A percentile compares a stretch with the other conserved stretches of the same genome.
These are phyloP conservation scores for Aythya baeri DNA, from an alignment of 2,113 vertebrate genomes.

Conservation along the genomic window DNA sequence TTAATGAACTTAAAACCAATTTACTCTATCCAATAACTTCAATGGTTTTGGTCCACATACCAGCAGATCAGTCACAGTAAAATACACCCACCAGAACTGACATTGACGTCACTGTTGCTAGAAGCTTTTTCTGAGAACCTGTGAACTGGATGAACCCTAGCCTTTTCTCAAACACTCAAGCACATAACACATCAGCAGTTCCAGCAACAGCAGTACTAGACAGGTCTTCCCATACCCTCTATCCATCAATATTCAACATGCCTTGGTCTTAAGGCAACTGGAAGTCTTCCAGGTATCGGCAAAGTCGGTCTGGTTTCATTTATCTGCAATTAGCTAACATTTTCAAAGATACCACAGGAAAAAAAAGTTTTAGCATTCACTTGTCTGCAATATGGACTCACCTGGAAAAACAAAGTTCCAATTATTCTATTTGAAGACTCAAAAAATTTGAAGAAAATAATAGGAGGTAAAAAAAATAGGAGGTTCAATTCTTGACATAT, in stretches of 20 bases:
- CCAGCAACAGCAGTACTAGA: not conserved
- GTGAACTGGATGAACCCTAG: not conserved
- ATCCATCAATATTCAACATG: not conserved
- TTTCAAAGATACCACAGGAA: not conserved
- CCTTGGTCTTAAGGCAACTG: not conserved
- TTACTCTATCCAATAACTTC: not conserved
- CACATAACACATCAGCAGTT: not conserved
- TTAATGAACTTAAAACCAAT: not conserved
- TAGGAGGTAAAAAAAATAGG: not conserved
- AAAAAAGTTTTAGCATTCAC: not conserved
- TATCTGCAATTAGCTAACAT: not conserved
- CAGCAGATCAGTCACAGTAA: not conserved
- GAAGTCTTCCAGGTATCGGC: not conserved
- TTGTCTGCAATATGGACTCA: not conserved
- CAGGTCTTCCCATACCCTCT: not conserved
- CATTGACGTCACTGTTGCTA: not conserved
- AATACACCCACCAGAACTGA: not conserved
- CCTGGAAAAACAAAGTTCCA: not conserved
- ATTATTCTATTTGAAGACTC: slow-evolving; percentile 35
- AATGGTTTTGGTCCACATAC: slow-evolving; percentile 8
- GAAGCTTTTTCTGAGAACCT: not conserved
- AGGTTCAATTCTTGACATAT: not conserved
- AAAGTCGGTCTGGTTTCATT: not conserved
- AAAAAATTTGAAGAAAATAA: not conserved
- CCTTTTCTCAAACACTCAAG: not conserved